These are phyloP conservation scores for Argynnis bischoffii DNA, from an alignment of 2,888 invertebrate genomes.

Conservation along the genomic window DNA sequence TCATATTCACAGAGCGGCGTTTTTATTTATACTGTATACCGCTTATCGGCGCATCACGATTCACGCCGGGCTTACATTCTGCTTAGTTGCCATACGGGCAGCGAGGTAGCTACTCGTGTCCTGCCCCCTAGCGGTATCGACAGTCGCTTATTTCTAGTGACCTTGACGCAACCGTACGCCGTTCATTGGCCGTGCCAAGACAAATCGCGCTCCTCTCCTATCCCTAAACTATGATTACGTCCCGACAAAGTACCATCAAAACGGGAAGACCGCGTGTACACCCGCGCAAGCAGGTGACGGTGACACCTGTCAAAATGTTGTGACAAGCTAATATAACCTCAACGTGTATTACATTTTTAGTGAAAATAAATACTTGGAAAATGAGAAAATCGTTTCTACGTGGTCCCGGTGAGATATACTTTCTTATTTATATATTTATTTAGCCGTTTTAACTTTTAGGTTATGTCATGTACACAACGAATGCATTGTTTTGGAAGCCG, in stretches of 20 bases:
- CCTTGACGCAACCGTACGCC: conserved; percentile 70
- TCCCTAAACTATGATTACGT: conserved; percentile 67
- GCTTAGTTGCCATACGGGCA: conserved; percentile 78
- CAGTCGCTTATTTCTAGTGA: conserved; percentile 59
- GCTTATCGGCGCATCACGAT: conserved; percentile 77
- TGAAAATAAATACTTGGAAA: conserved; percentile 57
- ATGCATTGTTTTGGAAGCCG: conserved; percentile 57
- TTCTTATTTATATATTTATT: conserved; percentile 39
- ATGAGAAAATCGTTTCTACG: conserved; percentile 61
- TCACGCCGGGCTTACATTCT: conserved; percentile 56
- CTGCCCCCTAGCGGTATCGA: conserved; percentile 62
- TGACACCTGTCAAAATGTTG: conserved; percentile 77
- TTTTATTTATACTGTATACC: conserved; percentile 77
- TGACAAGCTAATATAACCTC: conserved; percentile 67
- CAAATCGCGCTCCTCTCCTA: conserved; percentile 59
- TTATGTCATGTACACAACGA: conserved; percentile 56
- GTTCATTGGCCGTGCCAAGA: conserved; percentile 77
- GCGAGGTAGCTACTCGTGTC: conserved; percentile 66
- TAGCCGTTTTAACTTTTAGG: conserved; percentile 51
- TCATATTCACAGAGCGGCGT: conserved; percentile 71
- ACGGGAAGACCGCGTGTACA: conserved; percentile 53
- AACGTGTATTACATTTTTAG: conserved; percentile 55
- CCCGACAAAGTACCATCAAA: conserved; percentile 47
- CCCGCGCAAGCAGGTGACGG: conserved; percentile 57
- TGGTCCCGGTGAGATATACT: conserved; percentile 63